A percentile compares a stretch with the other conserved stretches of the same genome.
Evolutionary conservation across 2,797 vertebrate species (phyloP).

Genomic region (Octomys mimax): DNA sequence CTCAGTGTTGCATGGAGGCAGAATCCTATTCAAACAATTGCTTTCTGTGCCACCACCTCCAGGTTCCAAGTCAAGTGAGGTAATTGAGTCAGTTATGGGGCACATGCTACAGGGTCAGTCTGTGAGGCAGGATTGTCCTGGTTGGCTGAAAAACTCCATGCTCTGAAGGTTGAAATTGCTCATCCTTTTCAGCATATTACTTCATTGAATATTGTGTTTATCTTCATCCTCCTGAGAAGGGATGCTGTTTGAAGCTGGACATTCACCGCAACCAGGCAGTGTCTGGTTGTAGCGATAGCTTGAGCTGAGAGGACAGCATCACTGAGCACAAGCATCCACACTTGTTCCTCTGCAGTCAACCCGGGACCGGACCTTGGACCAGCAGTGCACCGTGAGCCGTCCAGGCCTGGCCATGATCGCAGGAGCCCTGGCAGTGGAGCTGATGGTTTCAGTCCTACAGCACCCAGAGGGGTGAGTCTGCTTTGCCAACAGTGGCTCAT

Average conservation of each 20-base stretch:
- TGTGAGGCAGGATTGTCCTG: not conserved
- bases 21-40: not conserved
- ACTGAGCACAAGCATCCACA: not conserved
- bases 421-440: constrained; percentile 96
- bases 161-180: not conserved
- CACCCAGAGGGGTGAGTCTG: constrained; percentile 96
- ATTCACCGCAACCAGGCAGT: not conserved
- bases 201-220: constrained; percentile 20
- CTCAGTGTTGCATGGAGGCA: not conserved
- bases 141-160: not conserved
- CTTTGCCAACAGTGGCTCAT: not conserved
- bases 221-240: not conserved
- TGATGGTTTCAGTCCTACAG: constrained; percentile 98
- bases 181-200: not conserved
- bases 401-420: constrained; percentile 98
- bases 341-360: constrained; percentile 93
- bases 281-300: not conserved
- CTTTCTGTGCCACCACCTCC: not conserved
- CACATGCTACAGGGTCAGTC: not conserved
- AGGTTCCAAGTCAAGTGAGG: not conserved
- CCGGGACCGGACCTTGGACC: constrained; percentile 97
- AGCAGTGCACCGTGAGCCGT: constrained; percentile 98
- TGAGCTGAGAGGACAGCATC: not conserved
- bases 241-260: not conserved
- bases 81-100: not conserved